Base-by-base conservation (phyloP, 2,888 invertebrate species). In the Abscondita cerata region DNA sequence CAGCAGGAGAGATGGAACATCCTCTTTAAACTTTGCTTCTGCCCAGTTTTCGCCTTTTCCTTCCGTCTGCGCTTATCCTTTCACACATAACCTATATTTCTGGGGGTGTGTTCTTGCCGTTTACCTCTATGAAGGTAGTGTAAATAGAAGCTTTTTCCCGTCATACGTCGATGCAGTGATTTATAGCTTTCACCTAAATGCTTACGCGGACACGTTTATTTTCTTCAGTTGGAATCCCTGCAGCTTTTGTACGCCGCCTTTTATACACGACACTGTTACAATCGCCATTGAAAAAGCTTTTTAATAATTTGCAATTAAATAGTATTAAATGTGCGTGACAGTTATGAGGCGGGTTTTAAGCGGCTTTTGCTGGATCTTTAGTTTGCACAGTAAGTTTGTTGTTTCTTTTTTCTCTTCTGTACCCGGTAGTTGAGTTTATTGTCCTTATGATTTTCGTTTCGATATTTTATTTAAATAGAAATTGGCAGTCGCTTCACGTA, bases 281-380 rank as follows among this genome's bases (percentile, higher is more conserved):
- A 19, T 18, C 19, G 44, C 9, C 25, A 25, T 25, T 25, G 25
- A 25, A 25, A n/a, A 25, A 25, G 40, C 40, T 40, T 40, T n/a
- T 40, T 40, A 12, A 8, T 5, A 40, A 56, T 20, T 51, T 25
- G 52, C 38, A 16, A 48, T 33, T 48, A 19, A 53, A 36, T 60
- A 36, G 46, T 36, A 50, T 57, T 65, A 65, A 62, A 68, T 68
- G 68, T 68, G 68, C 48, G 63, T 65, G 33, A 59, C 67, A 52
- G 61, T 65, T 58, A 85, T 85, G 85, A 83, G 83, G 78, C 80
- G 83, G 53, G 84, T 85, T 20, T 83, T 85, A 52, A 84, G 84
- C 46, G 84, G 84, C 3, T 85, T n/a, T 85, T 74, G 81, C 84
- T 3, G 85, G 85, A 68, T 81, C 83, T 68, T 82, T 74, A 36